Evolutionary conservation across 2,888 invertebrate species (phyloP).

Genomic region (Agelastica alni): DNA sequence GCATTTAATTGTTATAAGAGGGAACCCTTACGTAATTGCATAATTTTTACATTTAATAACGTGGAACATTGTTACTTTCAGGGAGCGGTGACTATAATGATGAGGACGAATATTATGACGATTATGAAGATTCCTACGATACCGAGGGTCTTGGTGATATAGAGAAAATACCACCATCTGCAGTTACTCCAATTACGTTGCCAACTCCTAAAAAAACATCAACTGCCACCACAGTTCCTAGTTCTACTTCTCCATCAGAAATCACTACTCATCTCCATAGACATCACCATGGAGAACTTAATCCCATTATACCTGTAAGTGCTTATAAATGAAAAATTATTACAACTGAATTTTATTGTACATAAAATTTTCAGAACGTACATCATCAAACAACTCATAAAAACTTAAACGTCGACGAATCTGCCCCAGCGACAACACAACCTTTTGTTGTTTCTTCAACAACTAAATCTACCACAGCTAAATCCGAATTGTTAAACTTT

Average conservation of each 20-base stretch:
- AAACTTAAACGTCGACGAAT: conserved; percentile 22
- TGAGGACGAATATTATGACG: conserved; percentile 56
- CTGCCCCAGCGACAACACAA: conserved; percentile 21
- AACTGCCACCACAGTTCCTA: conserved; percentile 34
- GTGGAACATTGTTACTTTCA: conserved; percentile 13
- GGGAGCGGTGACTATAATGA: conserved; percentile 52
- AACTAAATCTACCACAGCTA: conserved; percentile 28
- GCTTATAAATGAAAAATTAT: neutral
- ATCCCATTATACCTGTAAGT: conserved; percentile 38
- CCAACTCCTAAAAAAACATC: conserved; percentile 35
- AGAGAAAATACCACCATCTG: conserved; percentile 29
- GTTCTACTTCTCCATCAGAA: conserved; percentile 29
- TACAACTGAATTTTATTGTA: too few species aligned
- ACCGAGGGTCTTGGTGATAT: conserved; percentile 40
- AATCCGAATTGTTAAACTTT: conserved; percentile 18
- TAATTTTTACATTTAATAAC: neutral
- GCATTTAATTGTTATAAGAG: too few species aligned
- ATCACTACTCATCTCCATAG: conserved; percentile 54
- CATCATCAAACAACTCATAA: conserved; percentile 30
- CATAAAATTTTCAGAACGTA: conserved; percentile 28
- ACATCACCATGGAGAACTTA: conserved; percentile 57
- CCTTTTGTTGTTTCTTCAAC: conserved; percentile 27
- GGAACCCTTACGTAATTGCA: too few species aligned
- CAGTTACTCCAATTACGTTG: conserved; percentile 33
- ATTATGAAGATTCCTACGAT: conserved; percentile 54